A percentile compares a stretch with the other conserved stretches of the same genome.
Conservation (phyloP, 2,113 vertebrate genomes). For the Pagrus major region DNA sequence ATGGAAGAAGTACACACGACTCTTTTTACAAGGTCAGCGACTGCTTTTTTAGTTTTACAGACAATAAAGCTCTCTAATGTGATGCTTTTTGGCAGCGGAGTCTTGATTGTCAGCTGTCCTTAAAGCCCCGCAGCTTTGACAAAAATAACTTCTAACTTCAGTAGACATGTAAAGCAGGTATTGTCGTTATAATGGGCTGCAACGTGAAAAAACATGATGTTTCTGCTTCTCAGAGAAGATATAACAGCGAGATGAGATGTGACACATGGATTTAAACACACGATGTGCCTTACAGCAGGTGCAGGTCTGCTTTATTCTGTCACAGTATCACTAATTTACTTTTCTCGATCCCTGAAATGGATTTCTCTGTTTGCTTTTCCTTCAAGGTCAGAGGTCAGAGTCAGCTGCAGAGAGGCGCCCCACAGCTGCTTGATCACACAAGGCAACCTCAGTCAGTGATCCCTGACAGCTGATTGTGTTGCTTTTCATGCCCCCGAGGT, state of each 20-base stretch:
- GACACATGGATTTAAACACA: background rate
- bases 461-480: background rate
- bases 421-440: constrained; percentile 10
- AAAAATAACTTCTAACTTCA: background rate
- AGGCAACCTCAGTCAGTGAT: background rate
- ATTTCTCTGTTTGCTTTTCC: constrained; percentile 27
- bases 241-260: background rate
- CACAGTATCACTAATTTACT: constrained; percentile 16
- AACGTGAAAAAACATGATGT: background rate
- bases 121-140: background rate
- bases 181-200: background rate
- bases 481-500: background rate
- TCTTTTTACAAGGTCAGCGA: background rate
- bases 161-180: background rate
- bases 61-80: background rate
- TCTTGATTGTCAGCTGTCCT: no score
- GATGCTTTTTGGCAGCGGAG: background rate
- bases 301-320: background rate
- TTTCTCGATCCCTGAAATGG: constrained; percentile 29
- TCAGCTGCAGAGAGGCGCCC: constrained; percentile 20
- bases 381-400: constrained; percentile 39
- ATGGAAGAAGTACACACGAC: constrained; percentile 7
- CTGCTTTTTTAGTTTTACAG: background rate
- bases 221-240: constrained; percentile 5
- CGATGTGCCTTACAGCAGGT: background rate